Evolutionary conservation across 1,140 invertebrate genomes (phyloP).

Genomic region (Macrosteles quadrilineatus): DNA sequence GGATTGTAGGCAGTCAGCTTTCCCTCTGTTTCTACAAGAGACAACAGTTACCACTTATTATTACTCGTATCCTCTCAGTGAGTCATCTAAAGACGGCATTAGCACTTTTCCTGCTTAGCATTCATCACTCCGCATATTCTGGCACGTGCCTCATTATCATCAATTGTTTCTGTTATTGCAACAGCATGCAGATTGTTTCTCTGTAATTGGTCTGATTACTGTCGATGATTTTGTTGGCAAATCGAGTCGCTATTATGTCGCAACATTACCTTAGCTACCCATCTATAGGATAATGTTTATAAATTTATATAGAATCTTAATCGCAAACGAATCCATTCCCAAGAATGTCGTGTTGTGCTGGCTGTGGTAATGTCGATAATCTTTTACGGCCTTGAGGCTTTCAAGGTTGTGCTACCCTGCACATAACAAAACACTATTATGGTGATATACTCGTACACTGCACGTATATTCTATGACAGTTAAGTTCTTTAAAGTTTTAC

Average conservation of each 20-base stretch:
- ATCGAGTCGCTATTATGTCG: not conserved
- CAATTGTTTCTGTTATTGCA: constrained; percentile 26
- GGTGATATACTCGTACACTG: no score
- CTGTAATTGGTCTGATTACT: constrained; percentile 24
- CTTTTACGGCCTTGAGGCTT: no score
- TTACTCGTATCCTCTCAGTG: no score
- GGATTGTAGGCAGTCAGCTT: no score
- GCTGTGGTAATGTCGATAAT: no score
- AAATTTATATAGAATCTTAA: not conserved
- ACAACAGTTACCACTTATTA: no score
- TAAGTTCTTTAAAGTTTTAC: no score
- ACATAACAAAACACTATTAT: no score
- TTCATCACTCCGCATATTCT: not conserved
- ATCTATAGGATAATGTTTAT: not conserved
- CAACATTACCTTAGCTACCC: not conserved
- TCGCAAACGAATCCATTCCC: no score
- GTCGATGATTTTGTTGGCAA: constrained; percentile 10
- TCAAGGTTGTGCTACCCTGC: no score
- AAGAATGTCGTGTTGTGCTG: not conserved
- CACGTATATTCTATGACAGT: no score
- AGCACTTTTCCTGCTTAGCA: constrained; percentile 5
- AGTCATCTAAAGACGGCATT: not conserved
- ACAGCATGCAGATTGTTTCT: constrained; percentile 19
- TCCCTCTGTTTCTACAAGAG: no score
- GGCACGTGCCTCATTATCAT: constrained; percentile 8